Conservation (phyloP, 2,113 vertebrate genomes). For the Amphiprion percula region DNA sequence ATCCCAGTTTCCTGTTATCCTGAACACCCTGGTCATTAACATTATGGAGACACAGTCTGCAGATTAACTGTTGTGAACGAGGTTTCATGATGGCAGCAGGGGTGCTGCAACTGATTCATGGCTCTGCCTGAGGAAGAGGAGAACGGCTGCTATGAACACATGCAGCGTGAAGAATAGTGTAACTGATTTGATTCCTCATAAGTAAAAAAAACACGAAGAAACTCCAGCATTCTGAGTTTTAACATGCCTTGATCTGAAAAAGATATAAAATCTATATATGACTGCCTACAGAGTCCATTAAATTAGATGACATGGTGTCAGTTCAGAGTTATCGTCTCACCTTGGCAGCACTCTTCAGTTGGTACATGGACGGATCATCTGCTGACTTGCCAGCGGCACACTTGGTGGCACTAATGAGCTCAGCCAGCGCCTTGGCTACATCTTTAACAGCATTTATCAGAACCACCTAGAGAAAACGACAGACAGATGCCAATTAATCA, state of each 20-base stretch:
- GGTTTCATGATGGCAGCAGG: neutral
- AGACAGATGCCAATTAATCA: conserved; percentile 13
- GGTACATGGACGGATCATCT: conserved; percentile 99
- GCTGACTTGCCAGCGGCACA: conserved; percentile 96
- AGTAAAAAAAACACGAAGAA: no score
- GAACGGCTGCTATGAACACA: conserved; percentile 11
- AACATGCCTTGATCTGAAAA: no score
- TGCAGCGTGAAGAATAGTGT: neutral
- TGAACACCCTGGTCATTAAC: neutral
- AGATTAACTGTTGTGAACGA: conserved; percentile 7
- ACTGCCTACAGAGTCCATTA: neutral
- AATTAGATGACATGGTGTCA: neutral
- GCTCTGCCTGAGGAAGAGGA: conserved; percentile 11
- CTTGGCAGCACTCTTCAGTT: conserved; percentile 98
- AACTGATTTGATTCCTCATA: neutral
- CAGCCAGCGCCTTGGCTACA: conserved; percentile 96
- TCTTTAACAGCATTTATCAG: conserved; percentile 99
- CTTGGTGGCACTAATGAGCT: conserved; percentile 98
- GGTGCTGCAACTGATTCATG: conserved; percentile 26
- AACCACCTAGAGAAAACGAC: conserved; percentile 88
- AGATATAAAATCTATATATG: no score
- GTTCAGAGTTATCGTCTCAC: conserved; percentile 73
- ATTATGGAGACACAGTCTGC: neutral
- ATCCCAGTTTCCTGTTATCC: conserved; percentile 19
- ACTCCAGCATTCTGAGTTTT: no score